Conservation (phyloP, 1,140 invertebrate genomes). For the Palaemon carinicauda region DNA sequence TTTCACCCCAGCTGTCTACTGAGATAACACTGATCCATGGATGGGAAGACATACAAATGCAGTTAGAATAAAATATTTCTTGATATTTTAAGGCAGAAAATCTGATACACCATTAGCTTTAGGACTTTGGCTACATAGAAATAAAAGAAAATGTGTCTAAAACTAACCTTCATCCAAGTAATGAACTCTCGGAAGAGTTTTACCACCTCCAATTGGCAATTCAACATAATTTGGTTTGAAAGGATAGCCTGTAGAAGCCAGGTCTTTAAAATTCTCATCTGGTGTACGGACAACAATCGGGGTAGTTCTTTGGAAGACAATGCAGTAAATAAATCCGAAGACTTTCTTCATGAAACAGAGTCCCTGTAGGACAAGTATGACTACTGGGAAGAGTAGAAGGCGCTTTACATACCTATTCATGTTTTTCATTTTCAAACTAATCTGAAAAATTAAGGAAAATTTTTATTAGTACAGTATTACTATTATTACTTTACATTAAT, state of each 20-base stretch:
- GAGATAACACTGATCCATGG: too few species aligned
- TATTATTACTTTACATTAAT: too few species aligned
- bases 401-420: neutral
- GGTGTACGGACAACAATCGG: constrained; percentile 41
- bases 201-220: constrained; percentile 39
- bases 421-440: neutral
- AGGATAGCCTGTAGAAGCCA: constrained; percentile 19
- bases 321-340: neutral
- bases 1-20: too few species aligned
- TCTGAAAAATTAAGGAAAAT: too few species aligned
- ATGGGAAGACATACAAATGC: too few species aligned
- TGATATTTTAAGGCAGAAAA: too few species aligned
- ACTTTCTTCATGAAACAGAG: neutral
- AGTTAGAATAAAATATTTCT: too few species aligned
- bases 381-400: constrained; percentile 19
- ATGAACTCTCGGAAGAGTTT: constrained; percentile 47
- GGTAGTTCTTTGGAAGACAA: neutral
- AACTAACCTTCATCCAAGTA: constrained; percentile 52
- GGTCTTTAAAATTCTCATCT: constrained; percentile 24
- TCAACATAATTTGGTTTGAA: constrained; percentile 46
- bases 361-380: neutral
- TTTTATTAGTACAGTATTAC: too few species aligned
- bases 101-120: too few species aligned
- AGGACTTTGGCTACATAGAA: too few species aligned
- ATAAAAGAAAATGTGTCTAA: neutral